phyloP scores from a whole-genome alignment of 2,113 vertebrate species.

The Sitta europaea region DNA sequence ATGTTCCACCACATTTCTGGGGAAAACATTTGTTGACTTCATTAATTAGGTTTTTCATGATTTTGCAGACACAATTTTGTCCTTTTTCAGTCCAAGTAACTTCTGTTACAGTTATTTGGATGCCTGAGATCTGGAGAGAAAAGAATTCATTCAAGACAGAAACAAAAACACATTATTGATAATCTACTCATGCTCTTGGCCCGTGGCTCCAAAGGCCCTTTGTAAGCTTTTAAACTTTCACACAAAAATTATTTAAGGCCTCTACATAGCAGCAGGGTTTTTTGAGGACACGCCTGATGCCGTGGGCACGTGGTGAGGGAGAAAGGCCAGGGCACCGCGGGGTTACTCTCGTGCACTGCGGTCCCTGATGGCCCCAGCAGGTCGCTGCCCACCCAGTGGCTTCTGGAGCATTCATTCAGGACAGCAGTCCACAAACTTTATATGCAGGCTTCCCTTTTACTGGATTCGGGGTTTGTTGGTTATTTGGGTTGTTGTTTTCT shows the following conservation, averaged over 20 bases:
- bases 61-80: neutral
- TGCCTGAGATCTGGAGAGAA: neutral
- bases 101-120: neutral
- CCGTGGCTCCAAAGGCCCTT: neutral
- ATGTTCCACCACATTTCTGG: neutral
- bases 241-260: neutral
- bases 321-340: accelerated
- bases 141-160: neutral
- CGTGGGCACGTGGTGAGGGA: neutral
- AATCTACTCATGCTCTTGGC: neutral
- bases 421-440: neutral
- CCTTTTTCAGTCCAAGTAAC: neutral
- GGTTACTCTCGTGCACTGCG: accelerated
- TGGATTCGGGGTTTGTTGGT: neutral
- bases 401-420: neutral
- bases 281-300: neutral
- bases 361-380: neutral
- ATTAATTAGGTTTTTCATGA: neutral
- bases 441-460: neutral
- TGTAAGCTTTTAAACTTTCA: neutral
- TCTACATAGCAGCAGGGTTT: neutral
- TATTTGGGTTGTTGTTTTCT: neutral
- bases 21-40: neutral
- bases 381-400: neutral
- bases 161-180: neutral